Percentiles rank a stretch among this genome's conserved stretches.
Evolutionary conservation across 2,797 vertebrate genomes (phyloP).

Genomic region (Lutjanus campechanus): DNA sequence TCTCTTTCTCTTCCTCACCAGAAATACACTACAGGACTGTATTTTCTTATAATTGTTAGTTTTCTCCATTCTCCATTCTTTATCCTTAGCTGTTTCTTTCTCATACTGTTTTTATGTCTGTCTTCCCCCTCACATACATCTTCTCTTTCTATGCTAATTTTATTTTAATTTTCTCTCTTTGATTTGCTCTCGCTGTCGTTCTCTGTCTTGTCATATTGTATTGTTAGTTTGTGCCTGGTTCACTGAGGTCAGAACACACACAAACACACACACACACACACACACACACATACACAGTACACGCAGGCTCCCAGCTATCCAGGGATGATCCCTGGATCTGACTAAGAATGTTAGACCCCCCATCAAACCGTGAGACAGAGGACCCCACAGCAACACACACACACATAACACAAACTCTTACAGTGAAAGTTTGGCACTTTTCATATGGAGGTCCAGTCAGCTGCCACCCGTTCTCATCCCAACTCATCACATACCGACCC

Average conservation of each 20-base stretch:
- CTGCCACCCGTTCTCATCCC: no score
- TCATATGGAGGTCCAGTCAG: no score
- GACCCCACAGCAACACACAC: slow-evolving; percentile 5
- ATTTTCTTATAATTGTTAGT: slow-evolving; percentile 12
- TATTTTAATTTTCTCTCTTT: neutral
- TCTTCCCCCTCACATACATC: neutral
- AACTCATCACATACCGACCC: no score
- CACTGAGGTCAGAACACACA: neutral
- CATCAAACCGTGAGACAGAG: slow-evolving; percentile 9
- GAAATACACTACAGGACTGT: slow-evolving; percentile 1
- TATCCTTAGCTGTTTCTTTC: neutral
- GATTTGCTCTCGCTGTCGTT: neutral
- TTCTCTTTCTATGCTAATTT: neutral
- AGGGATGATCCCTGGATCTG: slow-evolving; percentile 8
- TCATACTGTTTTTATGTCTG: neutral
- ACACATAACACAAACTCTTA: neutral
- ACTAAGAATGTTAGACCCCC: slow-evolving; percentile 17
- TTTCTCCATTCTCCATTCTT: neutral
- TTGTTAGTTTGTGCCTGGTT: neutral
- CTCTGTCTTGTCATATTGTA: neutral
- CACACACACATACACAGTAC: slow-evolving; percentile 9
- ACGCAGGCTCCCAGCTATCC: neutral
- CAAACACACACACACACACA: slow-evolving; percentile 13
- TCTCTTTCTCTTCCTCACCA: neutral
- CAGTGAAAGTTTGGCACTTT: no score